Percentiles rank a stretch among this genome's conserved stretches.
Evolutionary conservation across 2,113 vertebrate genomes (phyloP).

Genomic region (Bucco capensis): DNA sequence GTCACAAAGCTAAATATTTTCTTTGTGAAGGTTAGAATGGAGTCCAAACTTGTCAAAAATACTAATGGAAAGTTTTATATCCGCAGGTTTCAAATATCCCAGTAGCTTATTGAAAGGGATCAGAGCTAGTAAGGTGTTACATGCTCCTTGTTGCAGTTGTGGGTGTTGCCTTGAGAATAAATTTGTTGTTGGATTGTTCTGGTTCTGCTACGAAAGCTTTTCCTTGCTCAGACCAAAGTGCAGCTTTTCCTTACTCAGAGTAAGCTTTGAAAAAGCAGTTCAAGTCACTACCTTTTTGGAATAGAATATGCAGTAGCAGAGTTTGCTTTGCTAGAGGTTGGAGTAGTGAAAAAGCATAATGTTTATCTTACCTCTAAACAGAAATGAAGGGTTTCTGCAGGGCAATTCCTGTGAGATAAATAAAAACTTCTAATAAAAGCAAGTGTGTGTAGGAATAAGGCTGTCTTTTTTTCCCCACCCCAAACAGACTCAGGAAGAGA

Average conservation of each 20-base stretch:
- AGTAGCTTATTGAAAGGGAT: neutral
- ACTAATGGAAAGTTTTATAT: neutral
- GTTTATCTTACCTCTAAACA: neutral
- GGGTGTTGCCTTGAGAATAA: slow-evolving; percentile 1
- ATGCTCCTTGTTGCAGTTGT: neutral
- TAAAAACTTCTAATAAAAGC: neutral
- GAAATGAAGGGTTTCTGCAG: neutral
- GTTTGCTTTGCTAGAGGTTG: neutral
- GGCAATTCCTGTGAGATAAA: neutral
- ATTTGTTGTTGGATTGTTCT: neutral
- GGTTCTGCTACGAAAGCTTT: neutral
- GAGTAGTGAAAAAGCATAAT: neutral
- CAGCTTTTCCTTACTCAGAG: neutral
- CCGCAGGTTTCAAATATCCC: neutral
- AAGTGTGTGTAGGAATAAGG: neutral
- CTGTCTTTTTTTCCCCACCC: neutral
- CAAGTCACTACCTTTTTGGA: neutral
- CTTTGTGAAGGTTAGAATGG: neutral
- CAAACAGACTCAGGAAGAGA: neutral
- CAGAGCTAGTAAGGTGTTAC: neutral
- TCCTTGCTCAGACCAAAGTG: neutral
- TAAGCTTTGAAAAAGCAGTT: neutral
- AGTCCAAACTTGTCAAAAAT: neutral
- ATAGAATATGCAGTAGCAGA: neutral
- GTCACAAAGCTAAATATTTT: neutral